phyloP scores from a whole-genome alignment of 2,797 vertebrate species.

The Odontamblyopus lacepedii region DNA sequence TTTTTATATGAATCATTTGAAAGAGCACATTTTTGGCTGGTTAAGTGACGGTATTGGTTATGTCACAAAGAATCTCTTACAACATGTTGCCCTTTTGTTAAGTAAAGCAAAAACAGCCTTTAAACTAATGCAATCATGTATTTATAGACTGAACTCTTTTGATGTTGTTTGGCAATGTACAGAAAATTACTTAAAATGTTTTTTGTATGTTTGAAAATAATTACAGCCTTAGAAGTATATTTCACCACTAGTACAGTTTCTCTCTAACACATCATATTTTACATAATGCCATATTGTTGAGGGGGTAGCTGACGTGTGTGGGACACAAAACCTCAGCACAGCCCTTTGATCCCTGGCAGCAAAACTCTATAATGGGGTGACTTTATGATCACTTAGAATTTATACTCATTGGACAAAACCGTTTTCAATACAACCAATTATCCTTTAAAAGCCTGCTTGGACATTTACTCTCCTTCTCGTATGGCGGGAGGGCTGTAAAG shows the following conservation, averaged over 20 bases:
- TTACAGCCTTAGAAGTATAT: slow-evolving; percentile 9
- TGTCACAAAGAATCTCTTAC: neutral
- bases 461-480: slow-evolving; percentile 37
- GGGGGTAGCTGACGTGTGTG: slow-evolving; percentile 40
- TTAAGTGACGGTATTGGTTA: neutral
- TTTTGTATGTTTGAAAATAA: neutral
- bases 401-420: slow-evolving; percentile 42
- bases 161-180: slow-evolving; percentile 2
- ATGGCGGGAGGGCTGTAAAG: slow-evolving; percentile 27
- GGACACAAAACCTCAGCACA: slow-evolving; percentile 18
- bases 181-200: no score
- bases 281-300: slow-evolving; percentile 22
- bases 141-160: neutral
- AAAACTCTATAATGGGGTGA: slow-evolving; percentile 45
- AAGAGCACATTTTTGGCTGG: neutral
- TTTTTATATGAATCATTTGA: neutral
- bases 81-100: neutral
- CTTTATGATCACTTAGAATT: slow-evolving; percentile 48
- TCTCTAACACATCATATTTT: slow-evolving; percentile 36
- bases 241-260: slow-evolving; percentile 17
- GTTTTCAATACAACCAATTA: slow-evolving; percentile 51
- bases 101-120: slow-evolving; percentile 5
- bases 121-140: neutral
- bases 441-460: slow-evolving; percentile 12
- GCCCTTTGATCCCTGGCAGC: slow-evolving; percentile 44